Percentiles rank a stretch among this genome's conserved stretches.
Conservation (phyloP, 2,888 invertebrate species). For the Rhyacophila evoluta region DNA sequence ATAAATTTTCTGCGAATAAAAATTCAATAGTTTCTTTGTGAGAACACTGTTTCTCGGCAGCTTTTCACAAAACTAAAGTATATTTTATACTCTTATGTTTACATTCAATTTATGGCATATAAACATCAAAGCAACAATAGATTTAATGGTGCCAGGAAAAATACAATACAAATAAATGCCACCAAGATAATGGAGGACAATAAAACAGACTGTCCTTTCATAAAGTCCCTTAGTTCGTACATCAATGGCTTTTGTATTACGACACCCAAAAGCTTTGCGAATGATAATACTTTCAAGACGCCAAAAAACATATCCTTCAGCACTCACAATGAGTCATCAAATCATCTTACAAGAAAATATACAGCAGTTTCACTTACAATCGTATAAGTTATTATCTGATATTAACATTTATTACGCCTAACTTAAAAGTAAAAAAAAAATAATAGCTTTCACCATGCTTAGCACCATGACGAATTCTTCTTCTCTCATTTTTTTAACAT, state of each 20-base stretch:
- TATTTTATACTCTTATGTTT: not conserved
- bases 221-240: conserved; percentile 38
- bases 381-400: too few species aligned
- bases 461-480: too few species aligned
- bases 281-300: not conserved
- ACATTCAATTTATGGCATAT: conserved; percentile 12
- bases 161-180: conserved; percentile 41
- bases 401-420: too few species aligned
- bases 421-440: too few species aligned
- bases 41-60: not conserved
- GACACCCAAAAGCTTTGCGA: not conserved
- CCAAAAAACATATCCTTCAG: not conserved
- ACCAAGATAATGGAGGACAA: conserved; percentile 40
- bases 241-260: conserved; percentile 14
- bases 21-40: too few species aligned
- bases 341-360: not conserved
- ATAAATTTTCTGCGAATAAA: too few species aligned
- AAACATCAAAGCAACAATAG: conserved; percentile 27
- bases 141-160: conserved; percentile 19
- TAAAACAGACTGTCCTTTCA: conserved; percentile 44
- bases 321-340: not conserved
- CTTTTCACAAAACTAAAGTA: not conserved
- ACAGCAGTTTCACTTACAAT: too few species aligned
- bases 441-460: too few species aligned
- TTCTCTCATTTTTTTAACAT: too few species aligned